Conservation (phyloP, 2,797 vertebrate species). For the Busarellus nigricollis region DNA sequence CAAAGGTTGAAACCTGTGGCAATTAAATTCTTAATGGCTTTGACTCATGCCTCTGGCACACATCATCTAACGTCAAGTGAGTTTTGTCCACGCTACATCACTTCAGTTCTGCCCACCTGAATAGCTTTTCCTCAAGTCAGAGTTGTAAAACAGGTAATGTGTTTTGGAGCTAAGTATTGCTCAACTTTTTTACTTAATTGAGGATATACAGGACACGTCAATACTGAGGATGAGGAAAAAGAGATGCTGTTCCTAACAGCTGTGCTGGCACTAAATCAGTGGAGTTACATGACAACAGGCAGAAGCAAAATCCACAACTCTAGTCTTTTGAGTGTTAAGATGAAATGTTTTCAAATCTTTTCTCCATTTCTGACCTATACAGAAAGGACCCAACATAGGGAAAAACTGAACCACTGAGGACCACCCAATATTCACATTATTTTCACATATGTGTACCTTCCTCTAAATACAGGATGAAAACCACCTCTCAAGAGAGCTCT, state of each 20-base stretch:
- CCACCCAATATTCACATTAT: not conserved
- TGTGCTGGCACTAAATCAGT: not conserved
- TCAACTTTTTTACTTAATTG: not conserved
- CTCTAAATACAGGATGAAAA: not conserved
- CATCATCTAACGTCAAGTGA: not conserved
- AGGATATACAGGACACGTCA: not conserved
- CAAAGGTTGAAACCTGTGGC: constrained; percentile 13
- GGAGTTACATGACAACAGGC: not conserved
- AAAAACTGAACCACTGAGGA: not conserved
- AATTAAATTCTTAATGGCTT: constrained; percentile 42
- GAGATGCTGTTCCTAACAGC: not conserved
- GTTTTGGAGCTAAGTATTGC: not conserved
- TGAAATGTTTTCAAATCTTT: not conserved
- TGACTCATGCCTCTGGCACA: constrained; percentile 30
- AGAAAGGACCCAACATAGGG: not conserved
- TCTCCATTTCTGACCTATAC: not conserved
- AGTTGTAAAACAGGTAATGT: not conserved
- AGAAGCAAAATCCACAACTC: not conserved
- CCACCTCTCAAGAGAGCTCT: not conserved
- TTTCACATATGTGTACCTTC: not conserved
- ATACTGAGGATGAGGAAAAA: not conserved
- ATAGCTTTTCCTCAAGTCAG: constrained; percentile 36
- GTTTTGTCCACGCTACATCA: not conserved
- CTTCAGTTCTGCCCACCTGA: not conserved
- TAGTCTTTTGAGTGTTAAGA: not conserved